Conservation (phyloP, 2,888 invertebrate genomes). For the Odontomyia ornata region DNA sequence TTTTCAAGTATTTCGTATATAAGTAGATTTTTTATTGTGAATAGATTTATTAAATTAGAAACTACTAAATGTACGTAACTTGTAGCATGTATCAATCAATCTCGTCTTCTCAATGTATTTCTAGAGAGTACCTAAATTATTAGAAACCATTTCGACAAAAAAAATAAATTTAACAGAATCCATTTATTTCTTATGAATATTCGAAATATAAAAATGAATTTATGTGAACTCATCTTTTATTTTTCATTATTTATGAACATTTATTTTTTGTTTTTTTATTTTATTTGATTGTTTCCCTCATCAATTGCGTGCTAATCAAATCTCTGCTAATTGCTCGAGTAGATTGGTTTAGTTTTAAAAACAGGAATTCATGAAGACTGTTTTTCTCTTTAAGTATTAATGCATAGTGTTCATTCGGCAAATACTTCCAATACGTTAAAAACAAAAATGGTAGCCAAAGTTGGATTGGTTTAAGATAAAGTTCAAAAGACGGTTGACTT, state of each 20-base stretch:
- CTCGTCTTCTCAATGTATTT: slow-evolving; percentile 6
- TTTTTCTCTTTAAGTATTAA: slow-evolving; percentile 25
- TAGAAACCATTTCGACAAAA: not conserved
- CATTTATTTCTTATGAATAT: not conserved
- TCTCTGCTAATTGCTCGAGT: not conserved
- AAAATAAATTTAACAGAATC: not conserved
- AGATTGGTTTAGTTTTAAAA: slow-evolving; percentile 1
- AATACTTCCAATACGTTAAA: not conserved
- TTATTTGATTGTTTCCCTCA: not conserved
- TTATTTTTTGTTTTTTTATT: too few relatives aligned
- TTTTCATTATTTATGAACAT: not conserved
- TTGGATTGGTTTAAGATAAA: too few relatives aligned
- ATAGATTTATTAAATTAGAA: slow-evolving; percentile 23
- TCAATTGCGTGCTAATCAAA: not conserved
- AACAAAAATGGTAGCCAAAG: not conserved
- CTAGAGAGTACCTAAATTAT: slow-evolving; percentile 12
- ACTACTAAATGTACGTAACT: slow-evolving; percentile 9
- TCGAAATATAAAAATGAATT: not conserved
- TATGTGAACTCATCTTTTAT: not conserved
- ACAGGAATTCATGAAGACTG: slow-evolving; percentile 21
- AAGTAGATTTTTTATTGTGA: slow-evolving; percentile 43
- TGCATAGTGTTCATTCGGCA: slow-evolving; percentile 18
- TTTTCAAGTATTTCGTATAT: slow-evolving; percentile 26
- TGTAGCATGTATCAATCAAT: slow-evolving; percentile 17
- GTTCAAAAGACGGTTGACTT: too few relatives aligned